phyloP scores from a whole-genome alignment of 1,140 invertebrate species.

The Lepidostoma basale region DNA sequence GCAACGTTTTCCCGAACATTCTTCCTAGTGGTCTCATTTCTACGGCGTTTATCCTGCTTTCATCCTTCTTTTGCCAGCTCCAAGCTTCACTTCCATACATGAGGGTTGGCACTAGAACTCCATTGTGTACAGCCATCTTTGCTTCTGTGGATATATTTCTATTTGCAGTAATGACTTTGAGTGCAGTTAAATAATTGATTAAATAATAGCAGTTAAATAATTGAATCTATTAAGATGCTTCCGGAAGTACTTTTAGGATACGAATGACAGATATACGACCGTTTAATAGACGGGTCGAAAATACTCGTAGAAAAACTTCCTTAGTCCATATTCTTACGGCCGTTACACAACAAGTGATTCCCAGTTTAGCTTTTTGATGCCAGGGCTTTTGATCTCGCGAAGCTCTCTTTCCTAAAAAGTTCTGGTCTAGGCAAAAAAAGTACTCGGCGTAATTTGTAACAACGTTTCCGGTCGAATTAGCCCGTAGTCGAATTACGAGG shows the following conservation, averaged over 20 bases:
- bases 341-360: conserved; percentile 30
- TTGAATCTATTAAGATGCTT: neutral
- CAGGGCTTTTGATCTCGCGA: conserved; percentile 31
- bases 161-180: too few relatives aligned
- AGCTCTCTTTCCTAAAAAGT: conserved; percentile 12
- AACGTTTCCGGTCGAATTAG: conserved; percentile 45
- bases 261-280: conserved; percentile 1
- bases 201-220: too few relatives aligned
- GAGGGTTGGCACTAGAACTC: too few relatives aligned
- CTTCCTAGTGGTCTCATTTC: too few relatives aligned
- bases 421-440: conserved; percentile 35
- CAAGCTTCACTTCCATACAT: too few relatives aligned
- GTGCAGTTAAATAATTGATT: too few relatives aligned
- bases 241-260: neutral
- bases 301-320: conserved; percentile 7
- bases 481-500: conserved; percentile 37
- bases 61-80: too few relatives aligned
- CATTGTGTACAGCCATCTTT: too few relatives aligned
- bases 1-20: too few relatives aligned
- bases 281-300: conserved; percentile 7
- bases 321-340: conserved; percentile 21
- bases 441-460: conserved; percentile 43
- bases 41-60: too few relatives aligned
- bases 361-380: conserved; percentile 33
- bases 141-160: too few relatives aligned